Percentiles rank a stretch among this genome's conserved stretches.
phyloP scores from a whole-genome alignment of 2,888 invertebrate species.

The Heliconius hortense region DNA sequence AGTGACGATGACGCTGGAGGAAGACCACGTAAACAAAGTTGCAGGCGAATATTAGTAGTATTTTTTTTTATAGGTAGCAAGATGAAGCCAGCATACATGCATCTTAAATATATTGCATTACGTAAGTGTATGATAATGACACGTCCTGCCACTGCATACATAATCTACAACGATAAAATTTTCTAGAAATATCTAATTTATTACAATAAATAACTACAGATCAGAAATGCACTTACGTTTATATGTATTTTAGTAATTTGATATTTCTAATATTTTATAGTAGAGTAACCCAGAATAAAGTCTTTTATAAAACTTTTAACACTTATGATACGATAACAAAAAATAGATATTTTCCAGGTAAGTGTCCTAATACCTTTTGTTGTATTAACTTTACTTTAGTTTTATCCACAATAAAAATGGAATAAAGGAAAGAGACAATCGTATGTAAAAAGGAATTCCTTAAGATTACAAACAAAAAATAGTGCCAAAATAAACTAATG shows the following conservation, averaged over 20 bases:
- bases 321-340: too few relatives aligned
- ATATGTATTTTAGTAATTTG: neutral
- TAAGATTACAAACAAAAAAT: neutral
- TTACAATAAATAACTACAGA: neutral
- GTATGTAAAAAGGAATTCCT: neutral
- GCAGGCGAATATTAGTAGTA: too few relatives aligned
- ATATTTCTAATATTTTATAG: neutral
- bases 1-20: too few relatives aligned
- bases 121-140: slow-evolving; percentile 8
- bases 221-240: neutral
- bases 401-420: neutral
- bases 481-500: neutral
- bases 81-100: neutral
- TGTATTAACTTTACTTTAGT: too few relatives aligned
- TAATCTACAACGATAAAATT: neutral
- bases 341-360: too few relatives aligned
- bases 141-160: neutral
- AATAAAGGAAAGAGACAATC: neutral
- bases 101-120: slow-evolving; percentile 5
- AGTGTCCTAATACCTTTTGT: too few relatives aligned
- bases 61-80: neutral
- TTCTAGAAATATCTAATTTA: neutral
- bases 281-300: neutral
- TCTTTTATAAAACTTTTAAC: too few relatives aligned
- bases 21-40: too few relatives aligned